These are phyloP conservation scores for Mormyrus proboscirostris DNA, from an alignment of 2,797 vertebrate species.

Conservation along the genomic window DNA sequence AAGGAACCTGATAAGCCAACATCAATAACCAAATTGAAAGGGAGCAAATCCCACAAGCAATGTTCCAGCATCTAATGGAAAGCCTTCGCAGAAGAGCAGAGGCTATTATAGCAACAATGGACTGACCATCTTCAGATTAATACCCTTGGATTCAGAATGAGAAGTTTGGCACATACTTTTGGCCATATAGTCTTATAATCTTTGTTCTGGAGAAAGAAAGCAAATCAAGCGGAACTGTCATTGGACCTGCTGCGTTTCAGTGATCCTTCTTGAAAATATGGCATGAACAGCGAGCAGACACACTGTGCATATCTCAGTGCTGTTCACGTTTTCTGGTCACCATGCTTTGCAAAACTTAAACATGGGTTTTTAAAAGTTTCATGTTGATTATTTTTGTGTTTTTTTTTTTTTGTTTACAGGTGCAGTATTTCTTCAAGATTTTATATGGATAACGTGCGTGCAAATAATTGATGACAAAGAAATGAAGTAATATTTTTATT, in stretches of 20 bases:
- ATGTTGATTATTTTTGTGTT: not conserved
- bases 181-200: not conserved
- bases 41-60: not conserved
- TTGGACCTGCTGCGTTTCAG: not conserved
- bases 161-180: not conserved
- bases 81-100: not conserved
- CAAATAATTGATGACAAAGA: constrained; percentile 28
- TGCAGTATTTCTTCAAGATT: constrained; percentile 97
- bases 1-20: not conserved
- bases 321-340: not conserved
- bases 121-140: not conserved
- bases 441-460: constrained; percentile 67
- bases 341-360: not conserved
- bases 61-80: not conserved
- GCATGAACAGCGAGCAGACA: not conserved
- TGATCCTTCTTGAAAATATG: not conserved
- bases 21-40: not conserved
- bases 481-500: constrained; percentile 72
- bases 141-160: not conserved
- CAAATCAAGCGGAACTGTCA: not conserved
- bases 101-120: not conserved
- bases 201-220: not conserved
- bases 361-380: not conserved
- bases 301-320: not conserved
- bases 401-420: constrained; percentile 53